Conservation (phyloP, 92 coral and sea anemone species). For the Blastomussa wellsi region DNA sequence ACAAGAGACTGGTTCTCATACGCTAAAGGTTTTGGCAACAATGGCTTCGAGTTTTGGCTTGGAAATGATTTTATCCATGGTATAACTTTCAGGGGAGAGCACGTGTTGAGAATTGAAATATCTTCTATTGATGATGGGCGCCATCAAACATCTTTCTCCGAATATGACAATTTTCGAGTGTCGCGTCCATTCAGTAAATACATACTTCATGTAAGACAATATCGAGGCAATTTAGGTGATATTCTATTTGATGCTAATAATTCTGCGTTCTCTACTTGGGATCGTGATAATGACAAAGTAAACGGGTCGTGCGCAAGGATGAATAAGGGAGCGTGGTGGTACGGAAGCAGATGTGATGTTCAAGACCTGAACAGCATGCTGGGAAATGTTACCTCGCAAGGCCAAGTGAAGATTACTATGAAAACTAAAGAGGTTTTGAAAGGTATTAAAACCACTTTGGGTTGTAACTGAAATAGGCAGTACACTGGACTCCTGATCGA, state of each 20-base stretch:
- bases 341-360: neutral
- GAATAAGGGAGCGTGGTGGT: constrained; percentile 45
- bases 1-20: constrained; percentile 28
- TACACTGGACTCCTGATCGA: no score
- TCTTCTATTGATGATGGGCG: neutral
- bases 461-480: no score
- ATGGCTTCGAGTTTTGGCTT: constrained; percentile 41
- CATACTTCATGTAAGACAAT: constrained; percentile 8
- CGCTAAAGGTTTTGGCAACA: constrained; percentile 32
- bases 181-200: neutral
- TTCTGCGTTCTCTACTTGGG: constrained; percentile 36
- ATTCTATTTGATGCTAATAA: constrained; percentile 9
- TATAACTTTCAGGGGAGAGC: neutral
- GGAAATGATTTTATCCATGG: constrained; percentile 18
- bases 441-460: neutral
- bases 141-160: neutral
- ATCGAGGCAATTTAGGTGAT: constrained; percentile 8
- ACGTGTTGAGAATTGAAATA: constrained; percentile 8
- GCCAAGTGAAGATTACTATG: neutral
- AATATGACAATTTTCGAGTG: constrained; percentile 28
- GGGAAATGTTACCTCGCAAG: neutral
- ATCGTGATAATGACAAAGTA: constrained; percentile 30
- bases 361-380: constrained; percentile 24
- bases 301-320: constrained; percentile 9
- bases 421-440: neutral